phyloP scores from a whole-genome alignment of 2,797 vertebrate species.

The Ptychadena robeensis region DNA sequence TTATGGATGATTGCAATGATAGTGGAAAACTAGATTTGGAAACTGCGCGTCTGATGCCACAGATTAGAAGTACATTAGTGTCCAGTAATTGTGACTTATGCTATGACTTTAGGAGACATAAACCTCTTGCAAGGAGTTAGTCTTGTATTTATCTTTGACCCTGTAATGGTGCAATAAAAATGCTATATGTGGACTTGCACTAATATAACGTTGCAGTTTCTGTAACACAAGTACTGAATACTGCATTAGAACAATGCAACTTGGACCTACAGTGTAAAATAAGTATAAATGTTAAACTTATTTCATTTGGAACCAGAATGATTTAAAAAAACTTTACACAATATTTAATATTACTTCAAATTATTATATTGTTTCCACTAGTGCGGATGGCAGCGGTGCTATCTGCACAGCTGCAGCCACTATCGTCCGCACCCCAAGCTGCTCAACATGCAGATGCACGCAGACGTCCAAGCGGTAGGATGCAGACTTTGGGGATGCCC shows the following conservation, averaged over 20 bases:
- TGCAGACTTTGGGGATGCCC: no score
- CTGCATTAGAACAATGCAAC: slow-evolving; percentile 1
- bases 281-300: background rate
- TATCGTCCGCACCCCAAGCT: no score
- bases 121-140: slow-evolving; percentile 28
- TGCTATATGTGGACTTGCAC: slow-evolving; percentile 24
- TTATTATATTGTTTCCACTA: no score
- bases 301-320: background rate
- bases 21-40: background rate
- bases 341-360: no score
- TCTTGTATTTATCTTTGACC: slow-evolving; percentile 30
- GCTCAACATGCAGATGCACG: no score
- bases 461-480: no score
- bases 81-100: slow-evolving; percentile 51
- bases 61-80: slow-evolving; percentile 48
- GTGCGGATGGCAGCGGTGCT: no score
- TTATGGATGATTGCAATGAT: slow-evolving; percentile 38
- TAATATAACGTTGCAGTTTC: slow-evolving; percentile 16
- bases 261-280: slow-evolving; percentile 15
- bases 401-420: no score
- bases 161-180: slow-evolving; percentile 38
- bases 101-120: slow-evolving; percentile 40
- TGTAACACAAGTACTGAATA: background rate
- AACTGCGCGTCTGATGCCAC: slow-evolving; percentile 26
- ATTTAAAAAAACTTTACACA: no score